Base-by-base conservation (phyloP, 2,113 vertebrate genomes). In the Tragelaphus strepsiceros region DNA sequence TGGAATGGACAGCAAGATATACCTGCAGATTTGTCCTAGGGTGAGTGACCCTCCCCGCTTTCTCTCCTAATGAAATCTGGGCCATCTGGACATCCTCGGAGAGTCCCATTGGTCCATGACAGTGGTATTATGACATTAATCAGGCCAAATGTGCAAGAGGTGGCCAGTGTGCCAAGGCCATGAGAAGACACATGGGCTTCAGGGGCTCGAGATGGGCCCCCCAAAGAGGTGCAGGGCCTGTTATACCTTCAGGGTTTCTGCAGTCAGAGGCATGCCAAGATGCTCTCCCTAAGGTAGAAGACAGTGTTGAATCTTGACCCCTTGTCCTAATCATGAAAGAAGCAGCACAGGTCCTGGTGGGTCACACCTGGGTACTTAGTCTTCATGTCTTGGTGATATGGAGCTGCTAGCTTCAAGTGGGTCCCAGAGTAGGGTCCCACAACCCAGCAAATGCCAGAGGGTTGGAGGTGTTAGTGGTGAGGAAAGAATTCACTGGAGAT, bases 161-260 rank as follows among this genome's bases (percentile, higher is more conserved):
- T 16, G 6, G 39, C 12, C 5, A 53, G 19, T 15, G 0, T 6
- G 3, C 49, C 6, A 56, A 35, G 56, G 24, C 43, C 21, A 54
- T 56, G 28, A 30, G 35, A 35, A 81, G 28, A 56, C 10, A 2
- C 4, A 10, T 0, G 2, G 0, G 5, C 32, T 43, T 32, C 49
- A 22, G 54, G 35, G 62, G 22, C 46, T 35, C 10, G 11, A 35
- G 9, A 21, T 3, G 2, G 61, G 6, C 35, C 22, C 53, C 3
- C 6, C 12, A 15, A 78, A 26, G 46, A 21, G 13, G 28, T 35
- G 2, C 67, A 30, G 71, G 21, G 16, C 58, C 80, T 54, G 32
- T 5, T 49, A 51, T 6, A 19, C 35, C 39, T 28, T 77, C 3
- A 54, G 43, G 39, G 46, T 12, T 51, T 21, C 1, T 0, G 17